Conservation (phyloP, 2,888 invertebrate genomes). For the Campopleginae sp. region DNA sequence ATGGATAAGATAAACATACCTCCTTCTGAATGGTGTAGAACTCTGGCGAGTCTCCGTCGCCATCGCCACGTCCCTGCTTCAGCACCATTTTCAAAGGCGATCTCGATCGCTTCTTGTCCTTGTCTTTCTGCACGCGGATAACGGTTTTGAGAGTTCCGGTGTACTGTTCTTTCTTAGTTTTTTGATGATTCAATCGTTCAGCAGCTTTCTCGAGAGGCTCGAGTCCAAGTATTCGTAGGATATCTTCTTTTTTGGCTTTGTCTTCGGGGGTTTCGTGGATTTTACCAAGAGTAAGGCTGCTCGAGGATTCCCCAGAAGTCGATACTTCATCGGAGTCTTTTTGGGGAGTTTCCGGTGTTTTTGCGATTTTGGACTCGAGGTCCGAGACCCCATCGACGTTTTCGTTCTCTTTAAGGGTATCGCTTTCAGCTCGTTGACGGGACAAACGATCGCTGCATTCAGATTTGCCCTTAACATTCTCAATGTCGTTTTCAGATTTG, state of each 20-base stretch:
- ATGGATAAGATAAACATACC: conserved; percentile 82
- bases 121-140: conserved; percentile 87
- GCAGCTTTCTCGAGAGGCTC: conserved; percentile 90
- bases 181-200: conserved; percentile 84
- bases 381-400: conserved; percentile 69
- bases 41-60: conserved; percentile 84
- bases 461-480: conserved; percentile 63
- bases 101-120: conserved; percentile 88
- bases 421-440: conserved; percentile 69
- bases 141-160: conserved; percentile 94
- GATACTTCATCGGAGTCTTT: conserved; percentile 81
- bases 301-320: conserved; percentile 81
- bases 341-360: conserved; percentile 73
- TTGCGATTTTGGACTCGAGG: conserved; percentile 69
- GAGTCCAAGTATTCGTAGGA: conserved; percentile 90
- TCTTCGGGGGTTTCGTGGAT: conserved; percentile 87
- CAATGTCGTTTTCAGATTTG: conserved; percentile 81
- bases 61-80: conserved; percentile 86
- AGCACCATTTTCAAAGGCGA: conserved; percentile 92
- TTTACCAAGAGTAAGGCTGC: conserved; percentile 77
- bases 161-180: conserved; percentile 88
- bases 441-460: conserved; percentile 67
- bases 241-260: conserved; percentile 89
- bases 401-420: conserved; percentile 67
- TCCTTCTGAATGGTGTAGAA: conserved; percentile 91